Base-by-base conservation (phyloP, 53 echinoderm and acorn worm species). In the Apostichopus leukothele region DNA sequence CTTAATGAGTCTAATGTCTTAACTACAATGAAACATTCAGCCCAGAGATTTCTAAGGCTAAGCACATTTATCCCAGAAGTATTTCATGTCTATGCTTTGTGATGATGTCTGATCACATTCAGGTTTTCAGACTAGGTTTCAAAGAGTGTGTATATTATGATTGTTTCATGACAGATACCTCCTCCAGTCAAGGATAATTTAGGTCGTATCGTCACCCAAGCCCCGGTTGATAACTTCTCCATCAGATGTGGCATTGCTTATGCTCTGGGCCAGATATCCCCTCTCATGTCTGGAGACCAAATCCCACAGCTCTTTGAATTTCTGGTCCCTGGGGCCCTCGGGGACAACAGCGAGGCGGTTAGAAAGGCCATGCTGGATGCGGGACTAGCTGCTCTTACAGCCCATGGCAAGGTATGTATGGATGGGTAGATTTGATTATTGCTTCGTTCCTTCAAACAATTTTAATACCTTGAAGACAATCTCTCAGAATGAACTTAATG, bases 111-210 rank as follows among this genome's bases (percentile, higher is more conserved):
- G 39, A 39, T 39, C 39, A 39, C 39, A 39, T 39, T 0, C 39
- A 39, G 39, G 39, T 39, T 39, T 39, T 39, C 39, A 3, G 39
- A 39, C 39, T 39, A 39, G 39, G 39, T 39, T 39, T 39, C 39
- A 3, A 3, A 39, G 39, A 3, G 39, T 39, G 39, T 39, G 39
- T 39, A 39, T 39, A 39, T 39, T 39, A 39, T 39, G 3, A 39
- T 26, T 14, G 6, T 6, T 76, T 68, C 18, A 55, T 4, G 2
- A 4, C 80, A 98, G 98, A 90, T 96, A n/a, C 90, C 92, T 14
- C 95, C 98, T 1, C 98, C 98, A 60, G 96, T 98, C 21, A 57
- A 92, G 88, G 98, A 98, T 83, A 92, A 74, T 76, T 94, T 98
- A 1, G 98, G 98, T 13, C 92, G 98, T 4, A 89, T 98, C 53